Base-by-base conservation (phyloP, 2,888 invertebrate genomes). In the Syritta pipiens region DNA sequence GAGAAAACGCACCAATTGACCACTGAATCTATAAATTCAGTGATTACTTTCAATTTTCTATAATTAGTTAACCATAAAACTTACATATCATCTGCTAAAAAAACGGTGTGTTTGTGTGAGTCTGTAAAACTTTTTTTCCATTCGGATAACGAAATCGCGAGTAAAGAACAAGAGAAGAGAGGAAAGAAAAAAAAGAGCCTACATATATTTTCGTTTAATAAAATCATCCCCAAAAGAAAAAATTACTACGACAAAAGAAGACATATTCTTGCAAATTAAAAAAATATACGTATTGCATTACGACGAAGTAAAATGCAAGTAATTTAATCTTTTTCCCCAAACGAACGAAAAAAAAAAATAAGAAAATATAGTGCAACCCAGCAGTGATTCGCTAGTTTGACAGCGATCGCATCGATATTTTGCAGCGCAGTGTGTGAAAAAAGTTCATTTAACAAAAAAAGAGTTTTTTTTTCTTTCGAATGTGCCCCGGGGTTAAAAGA, bases 301-400 rank as follows among this genome's bases (percentile, higher is more conserved):
- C n/a, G n/a, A n/a, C n/a, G 26, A 72, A 68, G n/a, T 9, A 74
- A 53, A 46, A 32, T 53, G 60, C 62, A 76, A 63, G 24, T 59
- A 51, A 76, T 59, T 53, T 14, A 6, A 49, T 35, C 4, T 63
- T 68, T 68, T 26, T 24, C n/a, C n/a, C n/a, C n/a, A n/a, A n/a
- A n/a, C n/a, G n/a, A n/a, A n/a, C n/a, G n/a, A n/a, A n/a, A n/a
- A n/a, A n/a, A n/a, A n/a, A n/a, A n/a, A n/a, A n/a, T n/a, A n/a
- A n/a, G n/a, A n/a, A n/a, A 24, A 42, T 35, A 55, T 42, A 69
- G 57, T 76, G 75, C 60, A 32, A 32, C 32, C 32, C 32, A 57
- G 49, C 26, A 51, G 55, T 68, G 71, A 71, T 44, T 76, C 60
- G 55, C 35, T 40, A 60, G 28, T 30, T 22, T 55, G 57, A 76